Conservation (phyloP, 1,140 invertebrate species). For the Solen grandis region DNA sequence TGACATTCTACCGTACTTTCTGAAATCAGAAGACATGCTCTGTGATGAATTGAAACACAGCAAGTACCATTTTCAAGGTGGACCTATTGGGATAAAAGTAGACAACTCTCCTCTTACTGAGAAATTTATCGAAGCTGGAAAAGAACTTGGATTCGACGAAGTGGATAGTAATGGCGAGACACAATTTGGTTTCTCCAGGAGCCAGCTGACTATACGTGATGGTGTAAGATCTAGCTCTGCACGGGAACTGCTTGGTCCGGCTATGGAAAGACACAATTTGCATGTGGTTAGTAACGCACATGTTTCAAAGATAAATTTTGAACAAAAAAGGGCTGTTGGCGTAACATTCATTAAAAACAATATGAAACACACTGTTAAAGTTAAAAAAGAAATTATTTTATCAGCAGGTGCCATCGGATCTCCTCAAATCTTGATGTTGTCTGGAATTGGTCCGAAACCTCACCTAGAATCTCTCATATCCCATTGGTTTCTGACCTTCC, state of each 20-base stretch:
- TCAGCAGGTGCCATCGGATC: no score
- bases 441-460: no score
- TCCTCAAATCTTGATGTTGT: no score
- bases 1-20: no score
- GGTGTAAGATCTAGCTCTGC: constrained; percentile 8
- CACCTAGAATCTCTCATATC: no score
- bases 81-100: constrained; percentile 55
- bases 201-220: neutral
- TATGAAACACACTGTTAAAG: constrained; percentile 83
- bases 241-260: constrained; percentile 18
- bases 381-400: constrained; percentile 83
- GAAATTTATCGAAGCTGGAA: no score
- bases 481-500: no score
- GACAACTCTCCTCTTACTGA: constrained; percentile 64
- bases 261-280: constrained; percentile 25
- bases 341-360: constrained; percentile 70
- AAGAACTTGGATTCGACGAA: no score
- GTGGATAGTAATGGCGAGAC: constrained; percentile 52
- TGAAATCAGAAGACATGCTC: constrained; percentile 79
- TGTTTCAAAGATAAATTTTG: constrained; percentile 49
- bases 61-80: constrained; percentile 64
- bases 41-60: constrained; percentile 81
- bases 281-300: constrained; percentile 11
- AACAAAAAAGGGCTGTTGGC: constrained; percentile 56
- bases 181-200: constrained; percentile 10